Evolutionary conservation across 2,797 vertebrate genomes (phyloP), one percentile per base, ranked within the genome.

Genomic region (Sebastes itinus): DNA sequence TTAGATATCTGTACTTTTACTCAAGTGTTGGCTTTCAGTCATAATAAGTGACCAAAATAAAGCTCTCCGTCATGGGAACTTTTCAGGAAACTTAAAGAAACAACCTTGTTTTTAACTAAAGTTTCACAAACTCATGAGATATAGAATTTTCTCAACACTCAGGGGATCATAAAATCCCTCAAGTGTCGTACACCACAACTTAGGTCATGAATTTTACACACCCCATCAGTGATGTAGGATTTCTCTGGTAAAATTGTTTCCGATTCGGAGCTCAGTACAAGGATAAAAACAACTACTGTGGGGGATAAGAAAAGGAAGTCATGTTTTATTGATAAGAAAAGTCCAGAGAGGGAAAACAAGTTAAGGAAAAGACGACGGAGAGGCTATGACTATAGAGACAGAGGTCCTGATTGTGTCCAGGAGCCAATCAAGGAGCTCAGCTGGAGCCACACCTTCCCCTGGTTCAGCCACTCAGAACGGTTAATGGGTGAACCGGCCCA

Each of bases 371-470:
- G 28, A 67, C 22, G 74, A 76, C 7, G 18, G 66, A 68, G 14
- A 56, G 12, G 32, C 42, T 46, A 46, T 0, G 27, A 28, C 35
- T 38, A 28, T 46, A 7, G 1, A 62, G 28, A 62, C n/a, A 72
- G 72, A 71, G 28, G 28, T 79, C 52, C 9, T 14, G 61, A 78
- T 54, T 75, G 55, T 55, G 33, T 58, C n/a, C 6, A 16, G 13
- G 12, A 71, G 61, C 82, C 81, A 87, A 80, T 86, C 72, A 75
- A 33, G 11, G 30, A 27, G 33, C 75, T 42, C 52, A 58, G 77
- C 23, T 54, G 9, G 32, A 63, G 63, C 18, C 69, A 68, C 63
- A 67, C 72, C 81, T 80, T 54, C 60, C 11, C 11, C 35, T 6
- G 32, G 22, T 54, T 56, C 18, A 33, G 13, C 69, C 72, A 72